A percentile compares a stretch with the other conserved stretches of the same genome.
phyloP scores from a whole-genome alignment of 2,888 invertebrate genomes.

The Callyntrura guangdongensis region DNA sequence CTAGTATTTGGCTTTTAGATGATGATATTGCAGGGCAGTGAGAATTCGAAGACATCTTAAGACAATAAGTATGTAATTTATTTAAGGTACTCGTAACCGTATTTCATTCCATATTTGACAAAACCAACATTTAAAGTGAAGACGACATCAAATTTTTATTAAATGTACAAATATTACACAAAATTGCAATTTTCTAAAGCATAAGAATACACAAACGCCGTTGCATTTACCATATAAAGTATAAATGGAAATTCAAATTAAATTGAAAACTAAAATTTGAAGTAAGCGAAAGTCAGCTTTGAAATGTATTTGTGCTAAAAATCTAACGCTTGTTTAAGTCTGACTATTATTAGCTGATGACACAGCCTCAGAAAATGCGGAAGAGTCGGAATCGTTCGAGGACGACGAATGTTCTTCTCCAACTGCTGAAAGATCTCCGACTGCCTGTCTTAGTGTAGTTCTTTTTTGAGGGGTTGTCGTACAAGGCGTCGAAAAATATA shows the following conservation, averaged over 20 bases:
- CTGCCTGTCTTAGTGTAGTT: neutral
- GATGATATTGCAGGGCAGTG: too few relatives aligned
- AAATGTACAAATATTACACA: too few relatives aligned
- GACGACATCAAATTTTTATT: too few relatives aligned
- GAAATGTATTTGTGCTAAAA: constrained; percentile 90
- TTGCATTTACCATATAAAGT: too few relatives aligned
- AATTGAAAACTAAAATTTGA: neutral
- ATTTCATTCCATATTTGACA: too few relatives aligned
- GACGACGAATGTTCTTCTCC: constrained; percentile 6
- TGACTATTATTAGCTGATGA: constrained; percentile 54
- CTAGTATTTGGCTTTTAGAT: too few relatives aligned
- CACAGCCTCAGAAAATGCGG: constrained; percentile 53
- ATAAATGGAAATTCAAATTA: too few relatives aligned
- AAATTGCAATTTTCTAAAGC: too few relatives aligned
- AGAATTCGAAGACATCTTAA: too few relatives aligned
- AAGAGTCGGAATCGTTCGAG: constrained; percentile 33
- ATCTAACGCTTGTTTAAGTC: neutral
- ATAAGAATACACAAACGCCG: neutral
- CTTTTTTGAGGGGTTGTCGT: neutral
- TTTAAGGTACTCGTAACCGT: too few relatives aligned
- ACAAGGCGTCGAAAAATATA: constrained; percentile 74
- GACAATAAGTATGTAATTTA: too few relatives aligned
- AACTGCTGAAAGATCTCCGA: neutral
- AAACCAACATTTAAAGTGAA: too few relatives aligned
- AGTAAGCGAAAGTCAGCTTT: neutral